Conservation (phyloP, 2,888 invertebrate species). For the Melanostoma scalare region DNA sequence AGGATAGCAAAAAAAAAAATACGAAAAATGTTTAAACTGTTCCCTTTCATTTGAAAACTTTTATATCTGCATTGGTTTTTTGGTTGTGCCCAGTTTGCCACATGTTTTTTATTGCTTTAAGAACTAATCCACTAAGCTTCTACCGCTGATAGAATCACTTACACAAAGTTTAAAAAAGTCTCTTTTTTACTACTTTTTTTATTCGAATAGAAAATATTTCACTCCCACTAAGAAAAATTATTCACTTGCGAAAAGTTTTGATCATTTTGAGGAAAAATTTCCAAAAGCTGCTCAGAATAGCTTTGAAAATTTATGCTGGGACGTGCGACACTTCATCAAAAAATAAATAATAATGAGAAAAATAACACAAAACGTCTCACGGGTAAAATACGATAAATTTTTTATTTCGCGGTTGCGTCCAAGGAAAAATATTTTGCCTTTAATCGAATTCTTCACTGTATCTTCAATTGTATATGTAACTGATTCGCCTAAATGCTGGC, state of each 20-base stretch:
- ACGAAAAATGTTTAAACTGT: constrained; percentile 54
- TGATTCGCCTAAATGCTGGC: no score
- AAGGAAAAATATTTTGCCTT: constrained; percentile 70
- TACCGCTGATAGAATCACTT: background rate
- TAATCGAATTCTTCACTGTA: constrained; percentile 64
- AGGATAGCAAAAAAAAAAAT: constrained; percentile 51
- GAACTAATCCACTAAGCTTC: background rate
- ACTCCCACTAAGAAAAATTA: constrained; percentile 70
- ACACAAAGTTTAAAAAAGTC: constrained; percentile 4
- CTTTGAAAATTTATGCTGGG: background rate
- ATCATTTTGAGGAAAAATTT: constrained; percentile 54
- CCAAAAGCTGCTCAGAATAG: constrained; percentile 17
- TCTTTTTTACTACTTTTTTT: constrained; percentile 10
- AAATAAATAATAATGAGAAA: no score
- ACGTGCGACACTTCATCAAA: no score
- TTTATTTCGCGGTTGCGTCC: constrained; percentile 33
- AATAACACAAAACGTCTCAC: no score
- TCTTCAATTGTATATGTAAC: no score
- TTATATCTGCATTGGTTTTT: constrained; percentile 43
- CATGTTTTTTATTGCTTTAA: constrained; percentile 36
- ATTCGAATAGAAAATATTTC: constrained; percentile 43
- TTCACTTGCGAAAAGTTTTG: constrained; percentile 72
- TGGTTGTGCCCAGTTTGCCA: constrained; percentile 48
- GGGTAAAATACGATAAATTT: background rate
- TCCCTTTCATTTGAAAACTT: constrained; percentile 40